These are phyloP conservation scores for Spilogale gracilis DNA, from an alignment of 2,113 vertebrate species.

Conservation along the genomic window DNA sequence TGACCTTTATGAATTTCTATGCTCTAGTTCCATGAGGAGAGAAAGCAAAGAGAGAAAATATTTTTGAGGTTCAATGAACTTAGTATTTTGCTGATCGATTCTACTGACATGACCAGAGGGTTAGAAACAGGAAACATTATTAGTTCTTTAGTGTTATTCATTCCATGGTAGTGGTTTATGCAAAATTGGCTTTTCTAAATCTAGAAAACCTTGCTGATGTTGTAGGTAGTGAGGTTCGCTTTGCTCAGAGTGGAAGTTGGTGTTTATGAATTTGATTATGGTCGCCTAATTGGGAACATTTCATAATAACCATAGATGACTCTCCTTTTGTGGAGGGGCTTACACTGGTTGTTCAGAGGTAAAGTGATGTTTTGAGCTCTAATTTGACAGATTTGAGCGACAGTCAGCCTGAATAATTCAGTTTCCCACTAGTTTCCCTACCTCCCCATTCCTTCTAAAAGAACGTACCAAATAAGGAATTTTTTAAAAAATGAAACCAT, in stretches of 20 bases:
- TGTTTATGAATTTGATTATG: slow-evolving; percentile 30
- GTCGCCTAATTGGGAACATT: slow-evolving; percentile 60
- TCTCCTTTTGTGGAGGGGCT: slow-evolving; percentile 37
- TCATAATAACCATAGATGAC: slow-evolving; percentile 32
- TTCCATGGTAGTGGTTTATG: not conserved
- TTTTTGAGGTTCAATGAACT: not conserved
- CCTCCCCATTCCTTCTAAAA: slow-evolving; percentile 52
- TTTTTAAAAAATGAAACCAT: slow-evolving; percentile 37
- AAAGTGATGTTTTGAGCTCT: slow-evolving; percentile 51
- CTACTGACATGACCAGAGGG: not conserved
- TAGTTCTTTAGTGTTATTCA: not conserved
- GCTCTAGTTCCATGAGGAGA: not conserved
- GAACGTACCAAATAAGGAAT: slow-evolving; percentile 64
- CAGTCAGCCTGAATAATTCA: slow-evolving; percentile 35
- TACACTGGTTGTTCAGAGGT: slow-evolving; percentile 48
- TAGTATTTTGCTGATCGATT: not conserved
- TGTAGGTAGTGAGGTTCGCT: not conserved
- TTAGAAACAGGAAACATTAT: not conserved
- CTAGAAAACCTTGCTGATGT: not conserved
- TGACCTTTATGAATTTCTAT: not conserved
- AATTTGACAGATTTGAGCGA: slow-evolving; percentile 59
- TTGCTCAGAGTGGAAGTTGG: not conserved
- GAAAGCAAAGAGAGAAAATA: not conserved
- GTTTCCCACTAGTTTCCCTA: slow-evolving; percentile 32
- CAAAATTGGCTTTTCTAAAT: not conserved